Evolutionary conservation across 2,888 invertebrate species (phyloP).

Genomic region (Fissipunctia ypsillon): DNA sequence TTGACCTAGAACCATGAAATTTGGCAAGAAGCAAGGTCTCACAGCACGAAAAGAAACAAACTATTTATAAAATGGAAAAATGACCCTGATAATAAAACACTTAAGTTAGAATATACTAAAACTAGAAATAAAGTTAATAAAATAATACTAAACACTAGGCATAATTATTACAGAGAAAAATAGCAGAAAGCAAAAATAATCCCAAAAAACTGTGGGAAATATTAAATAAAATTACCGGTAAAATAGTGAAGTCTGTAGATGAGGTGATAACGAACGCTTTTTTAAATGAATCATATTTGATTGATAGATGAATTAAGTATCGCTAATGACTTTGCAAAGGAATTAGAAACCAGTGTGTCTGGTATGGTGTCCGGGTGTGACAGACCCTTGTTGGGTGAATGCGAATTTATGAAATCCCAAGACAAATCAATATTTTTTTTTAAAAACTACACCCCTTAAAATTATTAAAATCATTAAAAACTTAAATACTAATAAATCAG

Average conservation of each 20-base stretch:
- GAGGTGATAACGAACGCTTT: not conserved
- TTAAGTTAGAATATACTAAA: too few relatives aligned
- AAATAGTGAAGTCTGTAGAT: not conserved
- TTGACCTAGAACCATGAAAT: too few relatives aligned
- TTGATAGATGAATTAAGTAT: not conserved
- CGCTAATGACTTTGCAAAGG: not conserved
- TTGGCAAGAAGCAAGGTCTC: too few relatives aligned
- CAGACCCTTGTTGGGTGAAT: too few relatives aligned
- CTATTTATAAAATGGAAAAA: too few relatives aligned
- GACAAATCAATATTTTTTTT: not conserved
- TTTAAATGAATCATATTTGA: not conserved
- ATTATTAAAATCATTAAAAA: not conserved
- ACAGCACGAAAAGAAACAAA: too few relatives aligned
- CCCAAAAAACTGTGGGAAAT: not conserved
- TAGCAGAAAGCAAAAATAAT: not conserved
- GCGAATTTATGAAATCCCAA: too few relatives aligned
- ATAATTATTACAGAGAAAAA: not conserved
- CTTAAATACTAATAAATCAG: not conserved
- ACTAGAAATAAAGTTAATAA: too few relatives aligned
- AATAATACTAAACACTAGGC: not conserved
- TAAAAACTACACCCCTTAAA: not conserved
- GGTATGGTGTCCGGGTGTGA: not conserved
- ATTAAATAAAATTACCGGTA: not conserved
- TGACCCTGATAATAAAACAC: too few relatives aligned
- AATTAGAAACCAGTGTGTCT: too few relatives aligned